Evolutionary conservation across 1,140 invertebrate genomes (phyloP), one percentile per base, ranked within the genome.

Genomic region (honey bee (Apis mellifera)): DNA sequence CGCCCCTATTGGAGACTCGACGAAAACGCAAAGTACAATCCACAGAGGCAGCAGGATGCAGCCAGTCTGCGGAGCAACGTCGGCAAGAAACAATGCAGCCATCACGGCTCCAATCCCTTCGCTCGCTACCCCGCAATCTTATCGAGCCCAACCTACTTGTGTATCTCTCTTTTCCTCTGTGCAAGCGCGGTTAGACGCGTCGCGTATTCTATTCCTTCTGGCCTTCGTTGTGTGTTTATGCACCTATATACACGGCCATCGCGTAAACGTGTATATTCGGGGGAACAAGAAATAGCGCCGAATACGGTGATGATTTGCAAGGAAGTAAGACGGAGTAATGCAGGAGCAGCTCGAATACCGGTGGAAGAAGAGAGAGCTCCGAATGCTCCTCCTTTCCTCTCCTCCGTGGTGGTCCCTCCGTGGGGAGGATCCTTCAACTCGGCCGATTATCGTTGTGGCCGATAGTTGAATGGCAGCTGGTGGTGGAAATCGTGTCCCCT

Each of bases 11-110:
- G 84, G 85, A 91, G 87, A 90, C 86, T 85, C 80, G 83, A 79
- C 82, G 87, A 90, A 92, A 90, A 89, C 90, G 89, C 86, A 90
- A 91, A 92, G 90, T 91, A 89, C 90, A 91, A 90, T 89, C 84
- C 76, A 80, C 80, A 84, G 81, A 81, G 77, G 79, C 74, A 83
- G 79, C 74, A 83, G 65, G 87, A 89, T 89, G 86, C 83, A 91
- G 83, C 85, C 83, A 88, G 84, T 89, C 78, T 84, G 86, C 73
- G 71, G 83, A 88, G 90, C 91, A 90, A 90, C 91, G 86, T 92
- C 88, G 89, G 88, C 91, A 91, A 92, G 89, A 92, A 91, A 92
- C 91, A 92, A 92, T 92, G 88, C 90, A 90, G 89, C 89, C 88
- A 89, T 92, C 89, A 88, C 83, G 76, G 84, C 86, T 71, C 81